Evolutionary conservation across 2,888 invertebrate species (phyloP), one percentile per base, ranked within the genome.

Genomic region (Monochamus alternatus): DNA sequence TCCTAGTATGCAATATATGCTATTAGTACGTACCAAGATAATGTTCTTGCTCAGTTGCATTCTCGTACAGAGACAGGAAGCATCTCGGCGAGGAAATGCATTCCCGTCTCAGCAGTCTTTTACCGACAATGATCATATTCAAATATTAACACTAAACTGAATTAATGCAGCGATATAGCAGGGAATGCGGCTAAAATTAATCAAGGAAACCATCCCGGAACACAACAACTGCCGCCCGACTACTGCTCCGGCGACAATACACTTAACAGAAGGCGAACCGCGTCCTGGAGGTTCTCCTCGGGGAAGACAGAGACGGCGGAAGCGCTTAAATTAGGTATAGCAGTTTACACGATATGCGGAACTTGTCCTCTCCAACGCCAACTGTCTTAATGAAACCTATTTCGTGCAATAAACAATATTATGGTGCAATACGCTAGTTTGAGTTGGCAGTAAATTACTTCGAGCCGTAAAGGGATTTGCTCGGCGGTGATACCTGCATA

Each of bases 171-270:
- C 74, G 78, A 76, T 77, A 60, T 78, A 77, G 64, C 73, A 71
- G 68, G 71, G 77, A 72, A 78, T 73, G 74, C 74, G 75, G 77
- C 75, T 78, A 79, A 83, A 84, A 85, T 85, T 85, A 85, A 85
- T 85, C 83, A 84, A 84, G 82, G 81, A 83, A 83, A 79, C 81
- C 77, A 80, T 82, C 75, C 79, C 81, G 69, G 81, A 78, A 81
- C 80, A 81, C 81, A 81, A 81, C 83, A 81, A 82, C 82, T 81
- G 80, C 77, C 76, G 80, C 79, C 81, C 81, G 80, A 82, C 82
- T 81, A 84, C 81, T 82, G 83, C 82, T 82, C 77, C 83, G 81
- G 81, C 79, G 78, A 83, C 81, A 83, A 81, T 81, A 79, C 78
- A 76, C 78, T 77, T 67, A 77, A 78, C 78, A 51, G 59, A 12